These are phyloP conservation scores for Apostichopus parvimensis DNA, from an alignment of 35 echinoderm and acorn worm species.

Conservation along the genomic window DNA sequence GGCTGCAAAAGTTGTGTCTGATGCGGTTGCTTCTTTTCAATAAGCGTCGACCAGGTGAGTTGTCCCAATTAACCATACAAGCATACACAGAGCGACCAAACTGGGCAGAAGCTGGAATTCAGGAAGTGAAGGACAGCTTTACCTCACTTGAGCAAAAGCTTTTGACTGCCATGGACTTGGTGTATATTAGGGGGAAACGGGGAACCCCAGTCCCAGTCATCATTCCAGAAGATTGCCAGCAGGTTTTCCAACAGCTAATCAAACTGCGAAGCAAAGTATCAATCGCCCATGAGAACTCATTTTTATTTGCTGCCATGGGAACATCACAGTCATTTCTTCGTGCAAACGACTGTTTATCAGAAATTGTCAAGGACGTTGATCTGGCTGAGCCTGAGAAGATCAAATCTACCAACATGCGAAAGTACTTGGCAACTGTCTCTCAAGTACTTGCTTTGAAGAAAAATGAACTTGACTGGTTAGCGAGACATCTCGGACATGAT, in stretches of 20 bases:
- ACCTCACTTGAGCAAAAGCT: conserved; percentile 23
- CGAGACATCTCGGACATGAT: conserved; percentile 59
- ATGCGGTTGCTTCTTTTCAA: conserved; percentile 47
- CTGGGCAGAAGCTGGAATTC: not conserved
- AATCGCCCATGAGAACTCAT: conserved; percentile 14
- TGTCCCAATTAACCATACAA: conserved; percentile 6
- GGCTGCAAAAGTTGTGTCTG: conserved; percentile 30
- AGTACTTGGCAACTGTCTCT: conserved; percentile 57
- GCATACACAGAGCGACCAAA: conserved; percentile 25
- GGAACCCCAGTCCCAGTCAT: conserved; percentile 54
- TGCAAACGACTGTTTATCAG: conserved; percentile 34
- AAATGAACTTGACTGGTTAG: conserved; percentile 60
- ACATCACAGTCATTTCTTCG: not conserved
- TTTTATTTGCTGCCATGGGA: conserved; percentile 55
- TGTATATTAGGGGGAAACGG: conserved; percentile 53
- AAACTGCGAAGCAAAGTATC: not conserved
- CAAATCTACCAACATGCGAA: conserved; percentile 54
- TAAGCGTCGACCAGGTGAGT: conserved; percentile 56
- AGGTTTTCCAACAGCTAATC: conserved; percentile 18
- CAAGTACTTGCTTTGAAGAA: conserved; percentile 56
- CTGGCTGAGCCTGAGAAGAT: conserved; percentile 42
- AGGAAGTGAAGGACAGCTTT: conserved; percentile 14
- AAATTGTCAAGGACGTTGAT: conserved; percentile 16
- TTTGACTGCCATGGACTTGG: not conserved
- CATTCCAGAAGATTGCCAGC: conserved; percentile 33